phyloP scores from a whole-genome alignment of 1,140 invertebrate species.

The Battus philenor region DNA sequence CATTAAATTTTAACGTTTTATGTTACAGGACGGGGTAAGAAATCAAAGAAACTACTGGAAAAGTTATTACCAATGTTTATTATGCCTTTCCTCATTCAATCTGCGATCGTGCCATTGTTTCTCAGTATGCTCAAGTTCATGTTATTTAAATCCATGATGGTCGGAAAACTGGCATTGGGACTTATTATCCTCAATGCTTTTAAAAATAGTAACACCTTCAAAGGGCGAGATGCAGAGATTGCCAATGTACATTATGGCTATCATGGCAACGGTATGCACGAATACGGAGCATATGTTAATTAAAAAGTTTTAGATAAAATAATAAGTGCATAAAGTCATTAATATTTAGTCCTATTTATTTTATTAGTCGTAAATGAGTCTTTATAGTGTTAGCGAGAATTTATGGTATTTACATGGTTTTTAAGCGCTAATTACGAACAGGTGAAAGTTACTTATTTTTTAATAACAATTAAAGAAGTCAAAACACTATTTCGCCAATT shows the following conservation, averaged over 20 bases:
- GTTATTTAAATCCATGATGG: conserved; percentile 79
- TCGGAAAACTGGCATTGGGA: conserved; percentile 80
- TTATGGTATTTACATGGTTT: too few relatives aligned
- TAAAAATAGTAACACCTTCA: conserved; percentile 69
- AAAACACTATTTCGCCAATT: too few relatives aligned
- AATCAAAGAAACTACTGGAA: conserved; percentile 70
- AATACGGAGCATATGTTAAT: conserved; percentile 74
- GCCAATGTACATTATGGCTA: conserved; percentile 74
- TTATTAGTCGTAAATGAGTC: not conserved
- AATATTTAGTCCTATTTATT: conserved; percentile 15
- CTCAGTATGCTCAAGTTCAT: conserved; percentile 79
- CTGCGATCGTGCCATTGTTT: conserved; percentile 78
- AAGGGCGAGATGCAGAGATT: conserved; percentile 54
- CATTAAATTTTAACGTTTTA: too few relatives aligned
- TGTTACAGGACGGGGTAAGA: conserved; percentile 73
- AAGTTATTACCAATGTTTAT: conserved; percentile 79
- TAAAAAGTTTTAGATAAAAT: too few relatives aligned
- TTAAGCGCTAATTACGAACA: too few relatives aligned
- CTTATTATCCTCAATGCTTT: conserved; percentile 79
- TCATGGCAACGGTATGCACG: conserved; percentile 70
- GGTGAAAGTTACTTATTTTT: too few relatives aligned
- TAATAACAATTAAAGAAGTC: too few relatives aligned
- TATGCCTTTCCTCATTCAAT: conserved; percentile 80
- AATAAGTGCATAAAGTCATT: too few relatives aligned
- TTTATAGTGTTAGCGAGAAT: too few relatives aligned